Conservation (phyloP, 2,797 vertebrate genomes). For the Enteromius paludinosus region DNA sequence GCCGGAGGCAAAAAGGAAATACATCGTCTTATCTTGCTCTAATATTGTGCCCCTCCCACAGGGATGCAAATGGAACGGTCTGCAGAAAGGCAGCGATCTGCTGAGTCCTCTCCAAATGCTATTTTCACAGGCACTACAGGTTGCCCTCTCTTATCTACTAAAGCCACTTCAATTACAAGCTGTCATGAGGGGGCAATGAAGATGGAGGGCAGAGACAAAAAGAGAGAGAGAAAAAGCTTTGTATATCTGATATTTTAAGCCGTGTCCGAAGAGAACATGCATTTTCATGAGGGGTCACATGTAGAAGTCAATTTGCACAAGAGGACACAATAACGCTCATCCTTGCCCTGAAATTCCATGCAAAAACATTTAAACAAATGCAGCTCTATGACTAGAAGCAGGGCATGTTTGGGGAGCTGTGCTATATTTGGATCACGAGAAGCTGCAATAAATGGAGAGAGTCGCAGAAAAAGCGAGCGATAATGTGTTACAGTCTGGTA, state of each 20-base stretch:
- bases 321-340: not conserved
- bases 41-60: conserved; percentile 17
- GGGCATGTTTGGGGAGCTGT: not conserved
- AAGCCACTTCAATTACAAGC: conserved; percentile 58
- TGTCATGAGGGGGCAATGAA: conserved; percentile 48
- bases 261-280: not conserved
- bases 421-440: conserved; percentile 13
- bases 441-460: conserved; percentile 17
- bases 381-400: conserved; percentile 1
- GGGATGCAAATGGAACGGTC: conserved; percentile 43
- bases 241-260: not conserved
- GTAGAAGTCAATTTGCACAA: not conserved
- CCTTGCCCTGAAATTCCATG: not conserved
- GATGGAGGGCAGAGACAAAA: conserved; percentile 28
- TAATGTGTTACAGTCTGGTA: conserved; percentile 27
- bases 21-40: not conserved
- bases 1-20: conserved; percentile 1
- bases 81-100: conserved; percentile 44
- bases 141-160: conserved; percentile 61
- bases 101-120: conserved; percentile 47
- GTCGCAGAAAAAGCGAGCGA: not conserved
- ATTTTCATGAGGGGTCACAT: conserved; percentile 13
- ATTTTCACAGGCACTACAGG: conserved; percentile 58
- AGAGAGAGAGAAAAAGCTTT: not conserved
- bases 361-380: conserved; percentile 14